Percentiles rank a stretch among this genome's conserved stretches.
These are phyloP conservation scores for Cephus sareptanus DNA, from an alignment of 2,888 invertebrate genomes.

Conservation along the genomic window DNA sequence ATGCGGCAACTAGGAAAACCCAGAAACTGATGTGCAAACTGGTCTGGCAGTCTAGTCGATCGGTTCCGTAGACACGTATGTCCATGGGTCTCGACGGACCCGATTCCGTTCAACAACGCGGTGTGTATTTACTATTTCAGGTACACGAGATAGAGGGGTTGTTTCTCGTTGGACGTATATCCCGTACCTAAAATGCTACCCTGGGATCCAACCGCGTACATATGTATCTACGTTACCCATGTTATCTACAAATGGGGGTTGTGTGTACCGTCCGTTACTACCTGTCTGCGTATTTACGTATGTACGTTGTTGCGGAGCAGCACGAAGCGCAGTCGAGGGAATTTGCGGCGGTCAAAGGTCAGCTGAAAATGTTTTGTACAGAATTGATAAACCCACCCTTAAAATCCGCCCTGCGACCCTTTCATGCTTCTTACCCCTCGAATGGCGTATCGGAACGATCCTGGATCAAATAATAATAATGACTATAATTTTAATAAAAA, in stretches of 20 bases:
- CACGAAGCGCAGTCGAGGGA: slow-evolving; percentile 35
- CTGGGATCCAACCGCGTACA: slow-evolving; percentile 29
- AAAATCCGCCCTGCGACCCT: neutral
- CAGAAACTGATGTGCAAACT: slow-evolving; percentile 14
- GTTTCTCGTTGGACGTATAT: slow-evolving; percentile 31
- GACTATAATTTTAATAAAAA: neutral
- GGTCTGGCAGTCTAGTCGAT: slow-evolving; percentile 10
- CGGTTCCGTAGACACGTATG: slow-evolving; percentile 21
- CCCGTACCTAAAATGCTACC: slow-evolving; percentile 27
- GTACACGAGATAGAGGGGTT: slow-evolving; percentile 33
- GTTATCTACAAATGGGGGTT: neutral
- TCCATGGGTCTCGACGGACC: slow-evolving; percentile 38
- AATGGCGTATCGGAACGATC: neutral
- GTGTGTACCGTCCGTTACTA: neutral
- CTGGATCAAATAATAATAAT: neutral
- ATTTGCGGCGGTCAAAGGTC: slow-evolving; percentile 42
- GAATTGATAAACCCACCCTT: slow-evolving; percentile 35
- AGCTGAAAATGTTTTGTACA: slow-evolving; percentile 40
- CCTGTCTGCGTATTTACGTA: neutral
- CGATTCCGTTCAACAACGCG: slow-evolving; percentile 39
- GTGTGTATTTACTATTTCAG: slow-evolving; percentile 49
- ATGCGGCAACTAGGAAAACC: neutral
- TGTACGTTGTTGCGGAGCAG: neutral
- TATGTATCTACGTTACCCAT: slow-evolving; percentile 10
- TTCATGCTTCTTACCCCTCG: neutral